These are phyloP conservation scores for Orthonevra nobilis DNA, from an alignment of 2,888 invertebrate genomes.

Conservation along the genomic window DNA sequence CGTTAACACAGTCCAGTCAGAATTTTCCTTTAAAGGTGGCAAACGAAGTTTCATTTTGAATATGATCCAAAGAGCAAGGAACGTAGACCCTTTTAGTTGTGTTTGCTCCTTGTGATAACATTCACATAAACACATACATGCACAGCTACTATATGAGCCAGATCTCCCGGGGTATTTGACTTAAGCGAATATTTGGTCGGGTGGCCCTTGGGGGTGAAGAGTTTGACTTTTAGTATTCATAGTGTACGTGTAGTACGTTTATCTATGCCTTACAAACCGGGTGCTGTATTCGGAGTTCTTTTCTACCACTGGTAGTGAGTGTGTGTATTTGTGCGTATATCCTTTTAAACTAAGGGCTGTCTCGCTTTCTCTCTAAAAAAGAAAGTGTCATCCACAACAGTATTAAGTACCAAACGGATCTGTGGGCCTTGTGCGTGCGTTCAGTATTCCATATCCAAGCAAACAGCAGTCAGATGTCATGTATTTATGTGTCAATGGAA, in stretches of 20 bases:
- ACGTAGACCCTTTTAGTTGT: not conserved
- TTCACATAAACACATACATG: too few relatives aligned
- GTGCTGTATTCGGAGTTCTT: not conserved
- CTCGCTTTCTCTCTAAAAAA: constrained; percentile 5
- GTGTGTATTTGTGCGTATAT: constrained; percentile 7
- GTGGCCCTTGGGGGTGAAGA: too few relatives aligned
- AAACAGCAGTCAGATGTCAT: constrained; percentile 47
- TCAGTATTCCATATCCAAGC: constrained; percentile 24
- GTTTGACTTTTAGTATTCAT: constrained; percentile 13
- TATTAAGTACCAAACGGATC: constrained; percentile 6
- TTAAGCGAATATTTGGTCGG: not conserved
- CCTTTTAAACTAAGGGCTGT: not conserved
- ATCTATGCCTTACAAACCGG: constrained; percentile 18
- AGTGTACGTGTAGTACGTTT: constrained; percentile 19
- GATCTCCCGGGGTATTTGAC: not conserved
- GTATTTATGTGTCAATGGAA: constrained; percentile 50
- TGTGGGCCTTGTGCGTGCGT: constrained; percentile 36
- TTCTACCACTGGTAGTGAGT: constrained; percentile 18
- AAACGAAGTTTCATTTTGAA: too few relatives aligned
- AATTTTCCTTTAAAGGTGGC: too few relatives aligned
- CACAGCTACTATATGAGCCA: too few relatives aligned
- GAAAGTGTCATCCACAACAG: not conserved
- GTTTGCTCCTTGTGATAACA: too few relatives aligned
- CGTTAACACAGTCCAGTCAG: too few relatives aligned
- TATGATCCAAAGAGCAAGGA: too few relatives aligned